Evolutionary conservation across 2,797 vertebrate genomes (phyloP), one percentile per base, ranked within the genome.

Genomic region (Spinibarbus caldwelli): DNA sequence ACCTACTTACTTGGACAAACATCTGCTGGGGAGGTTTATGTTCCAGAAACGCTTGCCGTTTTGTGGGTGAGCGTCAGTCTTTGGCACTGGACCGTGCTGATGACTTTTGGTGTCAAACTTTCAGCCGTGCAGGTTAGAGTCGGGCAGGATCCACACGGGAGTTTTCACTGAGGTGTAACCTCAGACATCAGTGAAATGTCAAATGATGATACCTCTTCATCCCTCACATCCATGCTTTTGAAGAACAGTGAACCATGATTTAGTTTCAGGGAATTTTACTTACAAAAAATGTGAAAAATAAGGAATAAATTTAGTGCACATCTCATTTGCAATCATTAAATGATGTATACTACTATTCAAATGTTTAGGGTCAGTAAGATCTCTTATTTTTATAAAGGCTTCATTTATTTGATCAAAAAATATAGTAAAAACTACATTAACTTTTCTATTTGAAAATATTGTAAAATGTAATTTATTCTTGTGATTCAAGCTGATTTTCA

Each of bases 1-100:
- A 93, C 93, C 92, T 91, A 88, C 76, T 85, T 88, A 85, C 54
- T 71, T 43, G 78, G 17, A 75, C 47, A 83, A 75, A 79, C 78
- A 83, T 49, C n/a, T 70, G 80, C 49, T 41, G 73, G 49, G 21
- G 52, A 80, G 47, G 66, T 14, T 26, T 7, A 45, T 70, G 71
- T 68, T 84, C n/a, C 67, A 71, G 29, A 36, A 70, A 49, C 7
- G 12, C 76, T 43, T 45, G 84, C 34, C 47, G 47, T 86, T 89
- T 83, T 67, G 64, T 84, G 71, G 8, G 21, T 31, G 6, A 9
- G 43, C 6, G 10, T 23, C 15, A 31, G 43, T 36, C 29, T 34
- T 77, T 62, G 38, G 78, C 67, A 54, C 79, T 45, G 29, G 64
- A 62, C 45, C 19, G 59, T 45, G 29, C 8, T 54, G 38, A 64